These are phyloP conservation scores for Hyperoplus lanceolatus DNA, from an alignment of 2,797 vertebrate genomes.

Conservation along the genomic window DNA sequence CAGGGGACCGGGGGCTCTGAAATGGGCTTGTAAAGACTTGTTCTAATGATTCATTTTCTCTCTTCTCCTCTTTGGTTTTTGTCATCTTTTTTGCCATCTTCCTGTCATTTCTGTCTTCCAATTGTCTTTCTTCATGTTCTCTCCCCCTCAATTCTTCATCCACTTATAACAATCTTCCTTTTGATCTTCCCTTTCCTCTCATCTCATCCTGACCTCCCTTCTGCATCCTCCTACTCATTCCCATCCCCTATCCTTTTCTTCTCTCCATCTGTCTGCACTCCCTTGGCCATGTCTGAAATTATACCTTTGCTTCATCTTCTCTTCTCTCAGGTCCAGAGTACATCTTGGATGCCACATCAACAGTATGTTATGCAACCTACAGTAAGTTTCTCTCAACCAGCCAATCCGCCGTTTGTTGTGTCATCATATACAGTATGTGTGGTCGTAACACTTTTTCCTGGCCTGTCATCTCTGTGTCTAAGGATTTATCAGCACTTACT, in stretches of 20 bases:
- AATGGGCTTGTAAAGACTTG: constrained; percentile 69
- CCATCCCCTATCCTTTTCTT: constrained; percentile 40
- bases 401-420: constrained; percentile 37
- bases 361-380: constrained; percentile 99
- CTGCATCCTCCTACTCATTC: constrained; percentile 51
- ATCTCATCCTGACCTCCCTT: constrained; percentile 53
- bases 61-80: constrained; percentile 57
- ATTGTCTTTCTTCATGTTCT: constrained; percentile 63
- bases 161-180: constrained; percentile 66
- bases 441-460: constrained; percentile 13
- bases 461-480: constrained; percentile 9
- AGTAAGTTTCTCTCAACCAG: constrained; percentile 89
- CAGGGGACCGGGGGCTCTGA: constrained; percentile 60
- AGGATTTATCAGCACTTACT: constrained; percentile 13
- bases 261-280: constrained; percentile 15
- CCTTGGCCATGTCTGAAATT: constrained; percentile 26
- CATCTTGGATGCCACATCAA: constrained; percentile 99
- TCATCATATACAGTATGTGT: constrained; percentile 3
- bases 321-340: constrained; percentile 93
- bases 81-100: constrained; percentile 56
- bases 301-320: neutral
- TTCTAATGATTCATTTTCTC: constrained; percentile 77
- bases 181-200: constrained; percentile 61
- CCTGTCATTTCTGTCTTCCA: constrained; percentile 62
- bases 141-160: constrained; percentile 56